Percentiles rank a stretch among this genome's conserved stretches.
Evolutionary conservation across 2,888 invertebrate genomes (phyloP).

Genomic region (Drosophila longiperda): DNA sequence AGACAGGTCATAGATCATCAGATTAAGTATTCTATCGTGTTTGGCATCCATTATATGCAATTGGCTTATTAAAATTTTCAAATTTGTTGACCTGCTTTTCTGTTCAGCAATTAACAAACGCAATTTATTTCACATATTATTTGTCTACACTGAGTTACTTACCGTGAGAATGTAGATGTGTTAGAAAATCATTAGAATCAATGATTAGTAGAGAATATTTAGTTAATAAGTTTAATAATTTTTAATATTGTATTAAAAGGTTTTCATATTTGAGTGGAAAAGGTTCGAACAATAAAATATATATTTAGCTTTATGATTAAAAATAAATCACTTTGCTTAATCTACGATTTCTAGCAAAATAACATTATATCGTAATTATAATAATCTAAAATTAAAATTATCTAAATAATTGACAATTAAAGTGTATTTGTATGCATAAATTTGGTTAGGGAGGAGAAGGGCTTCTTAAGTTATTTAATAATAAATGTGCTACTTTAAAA

Average conservation of each 20-base stretch:
- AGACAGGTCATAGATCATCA: constrained; percentile 20
- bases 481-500: neutral
- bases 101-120: constrained; percentile 3
- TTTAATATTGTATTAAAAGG: too few relatives aligned
- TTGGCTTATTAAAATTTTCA: constrained; percentile 14
- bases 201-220: neutral
- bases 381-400: neutral
- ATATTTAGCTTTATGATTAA: neutral
- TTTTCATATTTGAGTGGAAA: too few relatives aligned
- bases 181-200: neutral
- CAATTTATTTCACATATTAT: neutral
- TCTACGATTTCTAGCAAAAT: neutral
- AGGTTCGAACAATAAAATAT: too few relatives aligned
- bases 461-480: neutral
- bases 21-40: constrained; percentile 11
- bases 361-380: neutral
- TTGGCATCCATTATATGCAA: constrained; percentile 16
- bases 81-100: constrained; percentile 22
- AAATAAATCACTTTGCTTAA: neutral
- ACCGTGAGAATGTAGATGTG: neutral
- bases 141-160: neutral
- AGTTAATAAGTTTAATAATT: neutral
- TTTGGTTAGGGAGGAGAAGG: neutral
- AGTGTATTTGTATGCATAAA: neutral
- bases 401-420: neutral